A percentile compares a stretch with the other conserved stretches of the same genome.
Evolutionary conservation across 2,797 vertebrate species (phyloP).

Genomic region (Otolemur crassicaudatus): DNA sequence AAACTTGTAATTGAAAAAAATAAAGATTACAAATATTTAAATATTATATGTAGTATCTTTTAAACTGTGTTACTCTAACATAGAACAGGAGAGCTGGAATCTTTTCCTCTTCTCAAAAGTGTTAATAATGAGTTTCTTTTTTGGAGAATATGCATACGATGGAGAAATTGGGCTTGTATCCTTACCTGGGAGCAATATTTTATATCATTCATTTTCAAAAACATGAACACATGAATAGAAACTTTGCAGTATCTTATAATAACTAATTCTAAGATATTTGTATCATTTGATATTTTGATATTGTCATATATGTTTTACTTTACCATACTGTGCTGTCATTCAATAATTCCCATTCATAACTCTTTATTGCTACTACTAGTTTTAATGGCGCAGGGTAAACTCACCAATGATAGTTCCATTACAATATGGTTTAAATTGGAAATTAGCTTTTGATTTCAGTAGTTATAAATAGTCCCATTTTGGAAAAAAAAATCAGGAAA

Average conservation of each 20-base stretch:
- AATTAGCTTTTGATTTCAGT: background rate
- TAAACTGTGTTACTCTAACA: background rate
- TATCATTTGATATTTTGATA: background rate
- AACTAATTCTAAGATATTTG: background rate
- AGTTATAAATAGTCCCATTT: background rate
- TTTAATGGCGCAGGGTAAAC: background rate
- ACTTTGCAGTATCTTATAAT: background rate
- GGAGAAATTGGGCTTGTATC: background rate
- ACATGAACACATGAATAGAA: background rate
- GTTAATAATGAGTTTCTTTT: background rate
- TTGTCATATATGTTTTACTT: background rate
- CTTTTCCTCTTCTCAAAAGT: background rate
- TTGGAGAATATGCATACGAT: background rate
- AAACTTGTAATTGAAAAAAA: background rate
- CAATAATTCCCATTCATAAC: background rate
- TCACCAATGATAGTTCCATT: background rate
- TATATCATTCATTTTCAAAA: background rate
- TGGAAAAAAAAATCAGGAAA: background rate
- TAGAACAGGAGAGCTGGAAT: background rate
- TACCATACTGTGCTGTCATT: background rate
- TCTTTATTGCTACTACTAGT: background rate
- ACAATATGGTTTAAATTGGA: background rate
- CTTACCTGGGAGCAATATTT: background rate
- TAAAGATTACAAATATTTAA: background rate
- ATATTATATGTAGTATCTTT: background rate